These are phyloP conservation scores for Cyrtorhinus lividipennis DNA, from an alignment of 1,140 invertebrate genomes.

Conservation along the genomic window DNA sequence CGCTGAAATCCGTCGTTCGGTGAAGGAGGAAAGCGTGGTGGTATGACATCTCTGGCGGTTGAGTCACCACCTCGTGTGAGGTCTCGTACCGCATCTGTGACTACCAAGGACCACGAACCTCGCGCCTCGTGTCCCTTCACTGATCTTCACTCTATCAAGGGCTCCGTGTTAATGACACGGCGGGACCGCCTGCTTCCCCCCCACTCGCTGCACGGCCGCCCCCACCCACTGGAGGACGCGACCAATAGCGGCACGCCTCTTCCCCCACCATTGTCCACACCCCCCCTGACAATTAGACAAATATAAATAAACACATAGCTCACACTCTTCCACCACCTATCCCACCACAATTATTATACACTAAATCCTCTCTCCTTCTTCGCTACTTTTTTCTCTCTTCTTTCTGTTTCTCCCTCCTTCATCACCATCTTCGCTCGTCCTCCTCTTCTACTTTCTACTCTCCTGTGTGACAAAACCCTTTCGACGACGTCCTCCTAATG, in stretches of 20 bases:
- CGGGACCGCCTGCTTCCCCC: conserved; percentile 2
- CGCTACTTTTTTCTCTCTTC: not conserved
- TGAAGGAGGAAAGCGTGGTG: conserved; percentile 25
- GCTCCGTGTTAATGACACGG: conserved; percentile 10
- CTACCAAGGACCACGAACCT: not conserved
- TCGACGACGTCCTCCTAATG: conserved; percentile 8
- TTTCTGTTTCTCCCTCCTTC: too few relatives aligned
- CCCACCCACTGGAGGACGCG: not conserved
- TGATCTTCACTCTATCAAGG: conserved; percentile 4
- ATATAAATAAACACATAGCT: conserved; percentile 16
- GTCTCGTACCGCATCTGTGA: conserved; percentile 14
- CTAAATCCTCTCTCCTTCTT: not conserved
- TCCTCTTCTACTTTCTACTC: not conserved
- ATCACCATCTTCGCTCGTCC: too few relatives aligned
- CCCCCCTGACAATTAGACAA: conserved; percentile 15
- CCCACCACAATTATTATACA: conserved; percentile 9
- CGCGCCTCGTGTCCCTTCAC: conserved; percentile 5
- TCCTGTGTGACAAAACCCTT: not conserved
- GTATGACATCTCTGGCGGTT: conserved; percentile 20
- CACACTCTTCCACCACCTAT: conserved; percentile 13
- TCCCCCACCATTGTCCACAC: conserved; percentile 7
- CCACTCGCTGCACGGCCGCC: too few relatives aligned
- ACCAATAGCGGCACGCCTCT: not conserved
- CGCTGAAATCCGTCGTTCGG: conserved; percentile 79
- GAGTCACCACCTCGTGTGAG: conserved; percentile 18